Percentiles rank a stretch among this genome's conserved stretches.
Conservation (phyloP, 2,113 vertebrate genomes). For the Corythoichthys intestinalis region DNA sequence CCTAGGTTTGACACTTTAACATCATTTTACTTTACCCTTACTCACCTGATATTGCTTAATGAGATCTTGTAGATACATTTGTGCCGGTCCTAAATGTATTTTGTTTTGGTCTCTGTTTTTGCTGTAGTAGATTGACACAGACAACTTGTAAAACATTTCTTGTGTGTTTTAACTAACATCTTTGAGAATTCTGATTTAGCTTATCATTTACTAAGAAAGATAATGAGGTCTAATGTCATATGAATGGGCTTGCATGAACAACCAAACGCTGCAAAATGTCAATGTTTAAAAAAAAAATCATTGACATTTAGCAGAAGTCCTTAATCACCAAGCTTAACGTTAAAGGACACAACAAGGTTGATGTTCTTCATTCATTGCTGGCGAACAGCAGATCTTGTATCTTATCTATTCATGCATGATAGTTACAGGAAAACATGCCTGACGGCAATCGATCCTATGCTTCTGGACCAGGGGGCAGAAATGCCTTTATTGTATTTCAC, state of each 20-base stretch:
- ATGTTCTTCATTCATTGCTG: slow-evolving; percentile 19
- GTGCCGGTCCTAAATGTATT: too few relatives aligned
- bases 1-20: too few relatives aligned
- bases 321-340: slow-evolving; percentile 5
- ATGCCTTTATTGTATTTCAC: slow-evolving; percentile 73
- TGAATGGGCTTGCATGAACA: slow-evolving; percentile 8
- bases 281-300: slow-evolving; percentile 2
- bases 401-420: slow-evolving; percentile 53
- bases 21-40: too few relatives aligned
- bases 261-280: slow-evolving; percentile 15
- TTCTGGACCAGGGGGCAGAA: slow-evolving; percentile 48
- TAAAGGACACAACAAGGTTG: slow-evolving; percentile 1
- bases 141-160: too few relatives aligned
- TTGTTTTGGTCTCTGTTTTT: too few relatives aligned
- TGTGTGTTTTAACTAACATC: too few relatives aligned
- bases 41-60: too few relatives aligned
- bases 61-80: too few relatives aligned
- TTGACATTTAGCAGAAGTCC: slow-evolving; percentile 18
- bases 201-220: slow-evolving; percentile 1
- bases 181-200: neutral
- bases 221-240: slow-evolving; percentile 11
- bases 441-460: slow-evolving; percentile 55
- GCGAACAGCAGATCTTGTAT: slow-evolving; percentile 42
- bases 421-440: slow-evolving; percentile 67
- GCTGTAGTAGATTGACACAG: too few relatives aligned